Evolutionary conservation across 2,113 vertebrate species (phyloP).

Genomic region (Anguilla rostrata): DNA sequence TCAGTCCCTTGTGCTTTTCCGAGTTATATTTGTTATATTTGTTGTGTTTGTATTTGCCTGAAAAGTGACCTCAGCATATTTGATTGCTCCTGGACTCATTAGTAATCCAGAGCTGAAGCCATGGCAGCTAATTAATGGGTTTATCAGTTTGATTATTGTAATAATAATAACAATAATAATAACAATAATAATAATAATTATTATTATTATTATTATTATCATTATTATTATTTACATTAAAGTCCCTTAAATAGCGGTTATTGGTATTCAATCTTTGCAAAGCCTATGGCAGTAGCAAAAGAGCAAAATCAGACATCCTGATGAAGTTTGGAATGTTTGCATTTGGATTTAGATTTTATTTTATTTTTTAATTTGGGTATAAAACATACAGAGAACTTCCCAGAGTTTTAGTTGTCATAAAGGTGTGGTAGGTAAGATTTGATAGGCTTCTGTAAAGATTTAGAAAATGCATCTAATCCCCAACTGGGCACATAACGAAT

Average conservation of each 20-base stretch:
- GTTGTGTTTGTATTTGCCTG: background rate
- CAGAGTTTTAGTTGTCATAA: too few species aligned
- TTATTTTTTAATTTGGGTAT: background rate
- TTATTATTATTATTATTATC: too few species aligned
- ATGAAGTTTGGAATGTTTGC: background rate
- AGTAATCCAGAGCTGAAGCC: background rate
- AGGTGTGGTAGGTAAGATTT: too few species aligned
- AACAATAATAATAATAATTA: background rate
- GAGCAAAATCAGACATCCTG: background rate
- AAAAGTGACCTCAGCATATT: background rate
- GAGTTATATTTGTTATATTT: background rate
- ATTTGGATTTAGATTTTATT: background rate
- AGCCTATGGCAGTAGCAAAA: too few species aligned
- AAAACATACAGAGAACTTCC: background rate
- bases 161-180: too few species aligned
- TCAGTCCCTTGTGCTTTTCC: background rate
- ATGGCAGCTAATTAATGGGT: background rate
- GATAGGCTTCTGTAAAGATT: too few species aligned
- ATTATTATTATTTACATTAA: background rate
- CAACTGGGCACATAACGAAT: too few species aligned
- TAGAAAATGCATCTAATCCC: too few species aligned
- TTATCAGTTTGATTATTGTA: background rate
- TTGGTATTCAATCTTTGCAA: too few species aligned
- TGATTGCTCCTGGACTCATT: background rate
- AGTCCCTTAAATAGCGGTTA: background rate